A percentile compares a stretch with the other conserved stretches of the same genome.
Conservation (phyloP, 2,113 vertebrate genomes). For the Percina caprodes region DNA sequence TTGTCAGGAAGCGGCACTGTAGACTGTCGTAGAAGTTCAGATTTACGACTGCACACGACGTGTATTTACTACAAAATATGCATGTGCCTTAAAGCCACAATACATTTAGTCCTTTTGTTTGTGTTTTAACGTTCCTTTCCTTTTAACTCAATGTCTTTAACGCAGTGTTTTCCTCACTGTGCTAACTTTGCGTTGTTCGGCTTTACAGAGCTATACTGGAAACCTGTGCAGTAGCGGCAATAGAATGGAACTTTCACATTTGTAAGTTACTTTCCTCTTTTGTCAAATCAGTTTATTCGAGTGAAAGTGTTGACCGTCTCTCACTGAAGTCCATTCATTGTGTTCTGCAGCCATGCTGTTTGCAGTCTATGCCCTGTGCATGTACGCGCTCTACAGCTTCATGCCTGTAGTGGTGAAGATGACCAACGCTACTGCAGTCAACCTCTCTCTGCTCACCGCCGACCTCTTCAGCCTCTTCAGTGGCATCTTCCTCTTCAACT, state of each 20-base stretch:
- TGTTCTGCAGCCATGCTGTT: conserved; percentile 86
- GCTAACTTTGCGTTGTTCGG: neutral
- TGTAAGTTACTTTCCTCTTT: conserved; percentile 79
- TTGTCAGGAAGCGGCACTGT: too few species aligned
- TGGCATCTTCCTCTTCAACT: conserved; percentile 91
- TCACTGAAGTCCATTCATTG: neutral
- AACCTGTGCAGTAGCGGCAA: conserved; percentile 79
- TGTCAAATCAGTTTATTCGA: neutral
- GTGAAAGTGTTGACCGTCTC: neutral
- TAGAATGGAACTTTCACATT: conserved; percentile 87
- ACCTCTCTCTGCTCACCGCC: conserved; percentile 93
- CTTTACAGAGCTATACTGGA: conserved; percentile 88
- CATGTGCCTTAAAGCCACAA: neutral
- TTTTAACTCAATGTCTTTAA: too few species aligned
- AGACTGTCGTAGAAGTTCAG: too few species aligned
- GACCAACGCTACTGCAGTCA: conserved; percentile 93
- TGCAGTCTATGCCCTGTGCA: conserved; percentile 88
- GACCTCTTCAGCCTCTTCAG: conserved; percentile 98
- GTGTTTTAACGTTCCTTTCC: neutral
- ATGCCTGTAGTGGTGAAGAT: conserved; percentile 94
- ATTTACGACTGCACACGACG: too few species aligned
- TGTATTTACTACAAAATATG: too few species aligned
- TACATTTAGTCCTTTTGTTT: neutral
- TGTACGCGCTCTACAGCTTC: conserved; percentile 94
- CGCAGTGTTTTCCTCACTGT: neutral